Evolutionary conservation across 1,140 invertebrate species (phyloP).

Genomic region (Anthonomus grandis): DNA sequence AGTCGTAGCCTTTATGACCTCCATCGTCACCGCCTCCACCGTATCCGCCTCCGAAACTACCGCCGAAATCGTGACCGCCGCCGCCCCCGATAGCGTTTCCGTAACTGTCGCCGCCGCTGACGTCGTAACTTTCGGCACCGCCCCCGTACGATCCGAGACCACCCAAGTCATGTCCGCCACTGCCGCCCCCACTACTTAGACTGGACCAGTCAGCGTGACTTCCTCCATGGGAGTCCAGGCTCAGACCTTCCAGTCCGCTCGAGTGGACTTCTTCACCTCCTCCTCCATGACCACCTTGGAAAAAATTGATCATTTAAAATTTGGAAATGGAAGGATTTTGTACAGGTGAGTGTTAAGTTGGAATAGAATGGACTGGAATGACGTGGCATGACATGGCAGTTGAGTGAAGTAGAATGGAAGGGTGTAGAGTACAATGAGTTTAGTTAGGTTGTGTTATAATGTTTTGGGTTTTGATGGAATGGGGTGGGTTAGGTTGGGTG

Average conservation of each 20-base stretch:
- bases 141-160: conserved; percentile 22
- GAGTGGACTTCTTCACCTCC: conserved; percentile 15
- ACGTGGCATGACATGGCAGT: no score
- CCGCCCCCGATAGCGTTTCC: conserved; percentile 27
- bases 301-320: background rate
- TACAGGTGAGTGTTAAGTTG: no score
- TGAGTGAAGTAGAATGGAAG: no score
- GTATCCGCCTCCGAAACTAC: conserved; percentile 30
- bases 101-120: conserved; percentile 22
- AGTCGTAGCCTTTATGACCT: conserved; percentile 40
- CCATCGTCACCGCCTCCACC: conserved; percentile 34
- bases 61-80: conserved; percentile 33
- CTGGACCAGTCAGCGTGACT: conserved; percentile 24
- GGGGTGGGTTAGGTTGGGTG: no score
- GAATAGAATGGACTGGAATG: background rate
- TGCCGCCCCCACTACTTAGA: background rate
- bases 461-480: no score
- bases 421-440: no score
- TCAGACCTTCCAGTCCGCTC: background rate
- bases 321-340: background rate
- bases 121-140: conserved; percentile 19
- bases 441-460: no score
- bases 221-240: conserved; percentile 16
- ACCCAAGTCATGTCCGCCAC: background rate
- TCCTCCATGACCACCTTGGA: conserved; percentile 14